phyloP scores from a whole-genome alignment of 2,888 invertebrate species.

The Allygus modestus region DNA sequence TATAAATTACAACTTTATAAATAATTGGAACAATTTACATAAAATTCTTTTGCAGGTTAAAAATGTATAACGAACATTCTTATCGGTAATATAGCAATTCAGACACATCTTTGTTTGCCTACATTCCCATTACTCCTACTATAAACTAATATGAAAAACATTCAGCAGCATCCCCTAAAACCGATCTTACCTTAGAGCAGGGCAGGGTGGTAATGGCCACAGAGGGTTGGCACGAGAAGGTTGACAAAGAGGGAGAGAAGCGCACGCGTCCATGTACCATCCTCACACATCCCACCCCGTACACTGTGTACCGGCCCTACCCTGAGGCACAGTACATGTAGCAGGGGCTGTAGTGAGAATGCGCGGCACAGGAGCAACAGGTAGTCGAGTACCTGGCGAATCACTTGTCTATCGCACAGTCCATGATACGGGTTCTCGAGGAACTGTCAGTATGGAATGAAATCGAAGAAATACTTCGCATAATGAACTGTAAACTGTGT shows the following conservation, averaged over 20 bases:
- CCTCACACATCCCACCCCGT: not conserved
- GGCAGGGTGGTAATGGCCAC: constrained; percentile 18
- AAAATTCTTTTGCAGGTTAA: too few species aligned
- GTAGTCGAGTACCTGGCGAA: not conserved
- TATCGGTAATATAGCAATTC: too few species aligned
- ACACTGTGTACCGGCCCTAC: not conserved
- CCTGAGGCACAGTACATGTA: not conserved
- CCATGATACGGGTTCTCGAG: not conserved
- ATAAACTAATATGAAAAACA: too few species aligned
- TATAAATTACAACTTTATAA: too few species aligned
- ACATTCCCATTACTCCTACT: too few species aligned
- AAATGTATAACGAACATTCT: too few species aligned
- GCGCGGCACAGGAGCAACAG: not conserved
- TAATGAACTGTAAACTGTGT: too few species aligned
- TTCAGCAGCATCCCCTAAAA: too few species aligned
- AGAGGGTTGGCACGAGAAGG: not conserved
- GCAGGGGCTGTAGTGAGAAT: not conserved
- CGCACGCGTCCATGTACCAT: constrained; percentile 33
- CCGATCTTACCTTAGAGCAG: constrained; percentile 21
- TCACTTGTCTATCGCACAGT: not conserved
- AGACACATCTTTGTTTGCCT: too few species aligned
- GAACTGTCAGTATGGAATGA: not conserved
- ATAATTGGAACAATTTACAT: too few species aligned
- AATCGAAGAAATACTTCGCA: too few species aligned
- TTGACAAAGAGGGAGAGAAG: not conserved